Percentiles rank a stretch among this genome's conserved stretches.
Conservation (phyloP, 1,140 invertebrate genomes). For the Propsilocerus akamusi region DNA sequence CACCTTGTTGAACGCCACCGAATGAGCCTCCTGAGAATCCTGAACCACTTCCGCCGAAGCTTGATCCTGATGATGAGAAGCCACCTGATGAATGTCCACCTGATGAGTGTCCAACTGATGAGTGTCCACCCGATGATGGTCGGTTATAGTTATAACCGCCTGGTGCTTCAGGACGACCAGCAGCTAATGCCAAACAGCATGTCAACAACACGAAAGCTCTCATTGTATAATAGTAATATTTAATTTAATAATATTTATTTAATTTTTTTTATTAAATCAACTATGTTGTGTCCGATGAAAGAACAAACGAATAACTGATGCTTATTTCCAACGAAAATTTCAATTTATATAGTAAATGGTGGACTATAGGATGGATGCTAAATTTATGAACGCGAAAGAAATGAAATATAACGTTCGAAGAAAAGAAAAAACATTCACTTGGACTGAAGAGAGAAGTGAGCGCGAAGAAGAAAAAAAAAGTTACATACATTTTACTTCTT, state of each 20-base stretch:
- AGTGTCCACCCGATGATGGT: slow-evolving; percentile 13
- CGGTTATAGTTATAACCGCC: slow-evolving; percentile 35
- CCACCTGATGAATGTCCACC: neutral
- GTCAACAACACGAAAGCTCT: slow-evolving; percentile 30
- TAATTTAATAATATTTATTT: neutral
- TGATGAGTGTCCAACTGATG: slow-evolving; percentile 9
- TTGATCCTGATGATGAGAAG: slow-evolving; percentile 5
- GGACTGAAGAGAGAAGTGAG: neutral
- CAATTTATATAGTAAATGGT: slow-evolving; percentile 2
- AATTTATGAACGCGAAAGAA: slow-evolving; percentile 2
- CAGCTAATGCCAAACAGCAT: slow-evolving; percentile 33
- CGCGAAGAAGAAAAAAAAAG: neutral
- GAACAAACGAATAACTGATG: slow-evolving; percentile 2
- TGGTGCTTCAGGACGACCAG: slow-evolving; percentile 33
- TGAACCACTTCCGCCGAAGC: slow-evolving; percentile 9
- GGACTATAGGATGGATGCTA: slow-evolving; percentile 2
- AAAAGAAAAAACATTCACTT: slow-evolving; percentile 2
- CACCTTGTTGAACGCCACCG: slow-evolving; percentile 18
- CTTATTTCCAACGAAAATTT: slow-evolving; percentile 1
- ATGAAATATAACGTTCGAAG: neutral
- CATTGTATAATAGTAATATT: no score
- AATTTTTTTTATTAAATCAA: neutral
- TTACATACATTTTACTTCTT: neutral
- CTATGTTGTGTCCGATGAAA: neutral
- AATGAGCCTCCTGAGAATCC: slow-evolving; percentile 15